Evolutionary conservation across 37 sponge, comb jelly and placozoan species (phyloP).

Genomic region (Agelas oroides): DNA sequence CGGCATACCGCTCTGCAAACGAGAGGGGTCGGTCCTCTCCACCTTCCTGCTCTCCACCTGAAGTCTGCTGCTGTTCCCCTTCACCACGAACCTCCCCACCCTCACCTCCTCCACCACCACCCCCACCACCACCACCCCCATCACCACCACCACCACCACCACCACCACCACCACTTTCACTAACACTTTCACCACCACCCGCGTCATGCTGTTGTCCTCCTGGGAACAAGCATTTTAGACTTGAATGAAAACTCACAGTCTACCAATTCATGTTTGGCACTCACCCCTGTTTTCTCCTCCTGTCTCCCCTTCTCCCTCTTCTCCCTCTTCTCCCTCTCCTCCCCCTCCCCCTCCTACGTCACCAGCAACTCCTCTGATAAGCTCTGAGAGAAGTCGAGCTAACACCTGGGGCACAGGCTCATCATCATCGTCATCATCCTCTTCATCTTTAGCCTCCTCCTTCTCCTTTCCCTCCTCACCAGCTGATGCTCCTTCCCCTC

Average conservation of each 20-base stretch:
- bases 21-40: background rate
- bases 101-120: too few species aligned
- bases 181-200: background rate
- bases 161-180: background rate
- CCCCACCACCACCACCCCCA: too few species aligned
- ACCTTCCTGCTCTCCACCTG: background rate
- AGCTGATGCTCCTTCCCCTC: background rate
- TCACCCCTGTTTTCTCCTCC: too few species aligned
- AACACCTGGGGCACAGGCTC: constrained; percentile 17
- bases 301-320: background rate
- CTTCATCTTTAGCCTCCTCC: constrained; percentile 1
- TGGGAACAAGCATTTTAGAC: too few species aligned
- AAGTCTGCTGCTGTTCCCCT: background rate
- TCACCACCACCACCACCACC: too few species aligned
- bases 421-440: background rate
- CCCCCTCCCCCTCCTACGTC: background rate
- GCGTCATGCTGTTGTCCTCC: too few species aligned
- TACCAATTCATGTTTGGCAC: too few species aligned
- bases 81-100: background rate
- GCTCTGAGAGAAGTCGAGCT: constrained; percentile 13
- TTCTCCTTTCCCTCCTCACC: background rate
- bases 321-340: background rate
- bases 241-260: too few species aligned
- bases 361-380: constrained; percentile 15
- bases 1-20: constrained; percentile 46